Evolutionary conservation across 2,113 vertebrate genomes (phyloP), one percentile per base, ranked within the genome.

Genomic region (Lampris incognitus): DNA sequence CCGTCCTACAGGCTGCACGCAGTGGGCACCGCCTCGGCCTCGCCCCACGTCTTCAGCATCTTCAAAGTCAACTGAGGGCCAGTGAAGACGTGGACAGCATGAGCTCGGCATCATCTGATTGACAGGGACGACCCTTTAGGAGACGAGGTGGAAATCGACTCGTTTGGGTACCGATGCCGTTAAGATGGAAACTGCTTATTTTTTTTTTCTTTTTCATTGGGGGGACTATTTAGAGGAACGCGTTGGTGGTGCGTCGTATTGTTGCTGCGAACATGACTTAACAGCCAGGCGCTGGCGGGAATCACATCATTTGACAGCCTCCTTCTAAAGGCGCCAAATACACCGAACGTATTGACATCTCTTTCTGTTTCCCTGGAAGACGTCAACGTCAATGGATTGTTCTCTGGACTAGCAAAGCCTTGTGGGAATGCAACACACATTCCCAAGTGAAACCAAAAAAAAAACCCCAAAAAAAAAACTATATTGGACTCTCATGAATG

Each of bases 21-120:
- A 0, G 91, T 93, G 51, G 94, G 93, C 60, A 96, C 76, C 2
- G 72, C 83, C 1, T 87, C 88, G 0, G 88, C 88, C 72, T 92
- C 91, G 46, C 89, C 94, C 74, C 96, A 97, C 81, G 95, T 96
- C 91, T 97, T 97, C 56, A 96, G 96, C 78, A 96, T 97, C 86
- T 97, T 97, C 58, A 96, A 95, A 85, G 93, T 97, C 81, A 96
- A 96, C 90, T 97, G 95, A 95, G 5, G 39, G 9, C 1, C 39
- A 56, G 49, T 58, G 49, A 52, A 36, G 44, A 13, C 40, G 44
- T 42, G 50, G 0, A 24, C 1, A 6, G 5, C 8, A 6, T 13
- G 51, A 66, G 48, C 8, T 5, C 44, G 44, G 44, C 44, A 7
- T 46, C 44, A 5, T 13, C 37, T 37, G 44, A 46, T 37, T 13